Percentiles rank a stretch among this genome's conserved stretches.
These are phyloP conservation scores for Clarias batrachus DNA, from an alignment of 2,113 vertebrate genomes.

Conservation along the genomic window DNA sequence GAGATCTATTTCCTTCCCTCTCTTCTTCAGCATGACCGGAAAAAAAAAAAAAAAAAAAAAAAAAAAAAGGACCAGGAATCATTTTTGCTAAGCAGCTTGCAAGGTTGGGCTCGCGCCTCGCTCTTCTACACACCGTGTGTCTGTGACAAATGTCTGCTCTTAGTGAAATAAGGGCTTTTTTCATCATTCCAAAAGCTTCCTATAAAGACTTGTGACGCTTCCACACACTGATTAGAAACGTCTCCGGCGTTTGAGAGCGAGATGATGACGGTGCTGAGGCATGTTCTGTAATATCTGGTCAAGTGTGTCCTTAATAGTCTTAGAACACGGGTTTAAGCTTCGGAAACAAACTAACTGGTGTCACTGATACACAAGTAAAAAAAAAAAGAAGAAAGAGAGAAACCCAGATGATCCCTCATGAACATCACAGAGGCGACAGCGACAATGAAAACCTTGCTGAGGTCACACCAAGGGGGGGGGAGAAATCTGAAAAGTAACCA, in stretches of 20 bases:
- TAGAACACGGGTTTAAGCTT: background rate
- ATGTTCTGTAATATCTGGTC: background rate
- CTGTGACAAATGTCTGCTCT: constrained; percentile 46
- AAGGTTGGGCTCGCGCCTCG: constrained; percentile 22
- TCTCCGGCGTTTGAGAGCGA: background rate
- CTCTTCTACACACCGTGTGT: constrained; percentile 1
- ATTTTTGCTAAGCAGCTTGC: constrained; percentile 56
- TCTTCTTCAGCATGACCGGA: constrained; percentile 53
- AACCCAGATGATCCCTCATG: background rate
- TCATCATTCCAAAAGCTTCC: constrained; percentile 40
- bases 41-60: too few relatives aligned
- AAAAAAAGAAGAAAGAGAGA: background rate
- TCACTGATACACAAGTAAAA: background rate
- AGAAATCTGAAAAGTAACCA: background rate
- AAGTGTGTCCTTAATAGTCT: background rate
- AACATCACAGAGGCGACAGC: background rate
- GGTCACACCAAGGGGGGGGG: background rate
- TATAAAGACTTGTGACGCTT: background rate
- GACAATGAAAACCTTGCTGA: background rate
- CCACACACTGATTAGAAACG: constrained; percentile 20
- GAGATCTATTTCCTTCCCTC: constrained; percentile 49
- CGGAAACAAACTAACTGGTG: background rate
- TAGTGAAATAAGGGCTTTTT: constrained; percentile 50
- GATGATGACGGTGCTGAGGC: background rate
- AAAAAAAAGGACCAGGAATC: constrained; percentile 68